phyloP scores from a whole-genome alignment of 1,140 invertebrate species.

The Meloidogyne chitwoodi region DNA sequence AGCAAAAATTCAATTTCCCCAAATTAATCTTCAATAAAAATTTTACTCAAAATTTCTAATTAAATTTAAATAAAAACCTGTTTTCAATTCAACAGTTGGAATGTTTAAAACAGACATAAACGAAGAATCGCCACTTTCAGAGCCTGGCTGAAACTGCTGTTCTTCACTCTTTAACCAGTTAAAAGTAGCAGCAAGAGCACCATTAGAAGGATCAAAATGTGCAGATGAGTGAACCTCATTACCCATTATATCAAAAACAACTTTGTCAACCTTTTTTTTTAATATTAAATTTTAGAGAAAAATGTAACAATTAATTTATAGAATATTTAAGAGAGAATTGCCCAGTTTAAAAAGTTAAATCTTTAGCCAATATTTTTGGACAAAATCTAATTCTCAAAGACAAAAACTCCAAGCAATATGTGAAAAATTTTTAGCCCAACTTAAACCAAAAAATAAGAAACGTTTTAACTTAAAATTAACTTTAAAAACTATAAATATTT shows the following conservation, averaged over 20 bases:
- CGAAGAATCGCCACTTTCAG: not conserved
- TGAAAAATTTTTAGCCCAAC: too few species aligned
- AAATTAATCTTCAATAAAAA: too few species aligned
- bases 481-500: too few species aligned
- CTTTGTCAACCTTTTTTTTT: conserved; percentile 10
- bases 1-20: too few species aligned
- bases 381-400: not conserved
- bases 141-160: not conserved
- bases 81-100: not conserved
- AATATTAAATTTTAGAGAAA: too few species aligned
- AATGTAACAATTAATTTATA: too few species aligned
- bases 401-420: too few species aligned
- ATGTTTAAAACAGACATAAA: not conserved
- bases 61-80: not conserved
- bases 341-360: too few species aligned
- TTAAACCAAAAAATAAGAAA: too few species aligned
- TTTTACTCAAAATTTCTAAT: too few species aligned
- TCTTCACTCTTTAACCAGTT: not conserved
- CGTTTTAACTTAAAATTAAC: too few species aligned
- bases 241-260: conserved; percentile 27
- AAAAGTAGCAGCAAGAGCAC: not conserved
- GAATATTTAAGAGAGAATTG: not conserved
- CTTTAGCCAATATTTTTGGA: too few species aligned
- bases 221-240: not conserved
- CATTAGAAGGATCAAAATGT: conserved; percentile 7